phyloP scores from a whole-genome alignment of 2,113 vertebrate species.

The Abramis brama region DNA sequence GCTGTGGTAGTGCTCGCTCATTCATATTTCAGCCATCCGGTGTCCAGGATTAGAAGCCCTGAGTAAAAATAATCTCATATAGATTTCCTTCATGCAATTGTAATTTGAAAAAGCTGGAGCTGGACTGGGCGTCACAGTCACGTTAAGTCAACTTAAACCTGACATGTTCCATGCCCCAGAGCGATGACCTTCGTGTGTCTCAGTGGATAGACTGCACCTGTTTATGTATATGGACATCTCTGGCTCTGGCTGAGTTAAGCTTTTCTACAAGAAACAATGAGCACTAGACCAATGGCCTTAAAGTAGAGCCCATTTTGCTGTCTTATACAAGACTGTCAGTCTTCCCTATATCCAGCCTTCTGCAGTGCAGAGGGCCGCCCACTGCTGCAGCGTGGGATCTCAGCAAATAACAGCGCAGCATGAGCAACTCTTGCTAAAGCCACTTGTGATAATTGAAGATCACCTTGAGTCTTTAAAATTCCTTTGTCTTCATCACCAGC shows the following conservation, averaged over 20 bases:
- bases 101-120: slow-evolving; percentile 31
- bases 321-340: slow-evolving; percentile 18
- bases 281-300: neutral
- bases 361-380: slow-evolving; percentile 22
- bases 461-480: slow-evolving; percentile 12
- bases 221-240: neutral
- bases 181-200: slow-evolving; percentile 20
- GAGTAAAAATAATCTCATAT: slow-evolving; percentile 48
- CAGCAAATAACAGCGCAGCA: slow-evolving; percentile 25
- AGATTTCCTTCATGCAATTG: slow-evolving; percentile 28
- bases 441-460: slow-evolving; percentile 34
- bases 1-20: slow-evolving; percentile 38
- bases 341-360: slow-evolving; percentile 4
- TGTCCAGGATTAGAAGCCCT: slow-evolving; percentile 36
- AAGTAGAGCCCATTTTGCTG: neutral
- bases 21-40: slow-evolving; percentile 42
- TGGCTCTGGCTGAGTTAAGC: neutral
- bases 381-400: slow-evolving; percentile 36
- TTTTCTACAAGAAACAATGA: neutral
- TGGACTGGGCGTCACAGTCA: neutral
- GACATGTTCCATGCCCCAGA: neutral
- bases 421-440: neutral
- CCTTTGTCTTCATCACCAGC: neutral
- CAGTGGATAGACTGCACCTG: slow-evolving; percentile 14
- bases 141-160: neutral